phyloP scores from a whole-genome alignment of 1,140 invertebrate genomes.

The Meloidogyne chitwoodi region DNA sequence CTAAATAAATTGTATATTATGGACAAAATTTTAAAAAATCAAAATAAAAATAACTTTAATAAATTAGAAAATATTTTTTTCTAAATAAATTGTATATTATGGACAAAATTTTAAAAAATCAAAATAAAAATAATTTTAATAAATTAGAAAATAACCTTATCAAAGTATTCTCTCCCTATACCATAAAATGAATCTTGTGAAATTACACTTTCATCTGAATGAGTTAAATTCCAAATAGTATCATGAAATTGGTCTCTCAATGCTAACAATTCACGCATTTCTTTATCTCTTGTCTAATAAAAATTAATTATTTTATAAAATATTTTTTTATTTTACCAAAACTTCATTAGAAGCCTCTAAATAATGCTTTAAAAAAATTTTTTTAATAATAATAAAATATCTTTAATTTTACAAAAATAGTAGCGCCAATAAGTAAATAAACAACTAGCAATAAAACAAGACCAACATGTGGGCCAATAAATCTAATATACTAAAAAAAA shows the following conservation, averaged over 20 bases:
- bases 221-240: conserved; percentile 59
- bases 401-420: conserved; percentile 37
- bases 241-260: conserved; percentile 54
- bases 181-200: conserved; percentile 56
- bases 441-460: conserved; percentile 52
- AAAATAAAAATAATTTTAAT: too few species aligned
- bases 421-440: conserved; percentile 52
- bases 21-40: too few species aligned
- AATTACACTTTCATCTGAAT: conserved; percentile 48
- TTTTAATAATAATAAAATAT: neutral
- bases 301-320: neutral
- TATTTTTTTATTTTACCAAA: conserved; percentile 17
- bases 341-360: conserved; percentile 33
- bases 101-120: too few species aligned
- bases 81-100: too few species aligned
- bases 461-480: conserved; percentile 57
- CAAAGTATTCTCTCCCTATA: conserved; percentile 58
- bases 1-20: too few species aligned
- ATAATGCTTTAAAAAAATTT: conserved; percentile 2
- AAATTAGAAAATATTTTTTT: too few species aligned
- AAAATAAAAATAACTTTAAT: too few species aligned
- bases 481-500: conserved; percentile 40
- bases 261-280: conserved; percentile 51
- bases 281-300: conserved; percentile 47
- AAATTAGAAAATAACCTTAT: conserved; percentile 38